Evolutionary conservation across 2,888 invertebrate genomes (phyloP).

Genomic region (Melanotus villosus): DNA sequence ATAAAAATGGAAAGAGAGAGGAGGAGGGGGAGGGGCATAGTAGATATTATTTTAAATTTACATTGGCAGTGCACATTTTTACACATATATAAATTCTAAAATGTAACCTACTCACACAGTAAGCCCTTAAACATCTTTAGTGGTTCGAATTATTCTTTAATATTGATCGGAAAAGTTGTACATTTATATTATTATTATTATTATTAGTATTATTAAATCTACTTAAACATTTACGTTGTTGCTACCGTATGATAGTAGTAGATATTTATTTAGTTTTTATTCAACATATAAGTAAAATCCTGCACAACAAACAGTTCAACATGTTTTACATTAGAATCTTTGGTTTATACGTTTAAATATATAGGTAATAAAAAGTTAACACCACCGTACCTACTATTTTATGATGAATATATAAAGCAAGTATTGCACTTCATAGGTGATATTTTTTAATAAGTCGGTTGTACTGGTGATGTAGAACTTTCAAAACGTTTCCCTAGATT

Average conservation of each 20-base stretch:
- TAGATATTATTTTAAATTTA: slow-evolving; percentile 52
- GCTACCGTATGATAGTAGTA: slow-evolving; percentile 37
- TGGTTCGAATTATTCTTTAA: slow-evolving; percentile 40
- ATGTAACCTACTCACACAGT: slow-evolving; percentile 44
- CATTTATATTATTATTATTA: slow-evolving; percentile 38
- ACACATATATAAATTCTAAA: slow-evolving; percentile 55
- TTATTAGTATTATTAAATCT: slow-evolving; percentile 33
- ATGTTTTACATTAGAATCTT: slow-evolving; percentile 37
- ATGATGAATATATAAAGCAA: no score
- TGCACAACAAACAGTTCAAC: slow-evolving; percentile 39
- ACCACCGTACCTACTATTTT: no score
- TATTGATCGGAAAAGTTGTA: slow-evolving; percentile 39
- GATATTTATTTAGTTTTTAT: slow-evolving; percentile 37
- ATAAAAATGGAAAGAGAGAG: slow-evolving; percentile 32
- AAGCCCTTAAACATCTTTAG: slow-evolving; percentile 51
- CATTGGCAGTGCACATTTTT: slow-evolving; percentile 61
- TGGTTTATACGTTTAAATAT: slow-evolving; percentile 35
- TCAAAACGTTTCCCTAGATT: slow-evolving; percentile 15
- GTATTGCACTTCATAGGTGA: slow-evolving; percentile 21
- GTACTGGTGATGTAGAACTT: slow-evolving; percentile 7
- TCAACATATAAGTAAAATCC: slow-evolving; percentile 41
- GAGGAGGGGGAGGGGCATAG: slow-evolving; percentile 20
- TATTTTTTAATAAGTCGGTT: not conserved
- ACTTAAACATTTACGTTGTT: slow-evolving; percentile 40
- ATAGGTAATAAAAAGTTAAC: no score